Evolutionary conservation across 64 coral and sea anemone species (phyloP), one percentile per base, ranked within the genome.

Genomic region (Montipora sp.): DNA sequence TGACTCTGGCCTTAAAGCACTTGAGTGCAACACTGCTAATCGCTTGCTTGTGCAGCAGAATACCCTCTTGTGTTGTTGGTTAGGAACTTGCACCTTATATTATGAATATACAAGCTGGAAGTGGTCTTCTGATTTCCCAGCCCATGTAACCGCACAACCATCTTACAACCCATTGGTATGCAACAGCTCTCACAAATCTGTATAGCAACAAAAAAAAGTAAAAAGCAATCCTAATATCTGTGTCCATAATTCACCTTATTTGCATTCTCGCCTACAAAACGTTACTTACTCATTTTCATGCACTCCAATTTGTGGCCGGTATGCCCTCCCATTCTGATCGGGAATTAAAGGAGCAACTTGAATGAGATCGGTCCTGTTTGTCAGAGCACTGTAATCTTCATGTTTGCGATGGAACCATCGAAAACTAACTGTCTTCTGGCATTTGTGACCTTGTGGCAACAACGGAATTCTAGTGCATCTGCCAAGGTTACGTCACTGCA

Each of bases 101-200:
- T 43, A 15, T 84, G 80, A 19, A 91, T 59, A 91, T 45, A 73
- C 80, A 83, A 48, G 90, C 78, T 84, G 80, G 68, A 4, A 91
- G 68, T n/a, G 90, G 90, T 46, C 65, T 24, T 24, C 47, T 73
- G 36, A 77, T 83, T 15, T 91, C 90, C 79, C 90, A 83, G 12
- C 80, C 80, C 20, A 83, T 83, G 66, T 84, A 75, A 6, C 90
- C 90, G 75, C 90, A 91, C 49, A 91, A 66, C 79, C 90, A 91
- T 22, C 90, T 16, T 2, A 78, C 81, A 9, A 51, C 13, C 13
- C 89, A 90, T 48, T 66, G 21, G 19, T 90, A 90, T 61, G 79
- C 90, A 83, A 79, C 77, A 36, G 78, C 65, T 73, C 78, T 2
- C 22, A 86, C 3, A 47, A 88, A 88, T 55, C 69, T 88, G 8